Base-by-base conservation (phyloP, 2,113 vertebrate species). In the Lamprotornis superbus region DNA sequence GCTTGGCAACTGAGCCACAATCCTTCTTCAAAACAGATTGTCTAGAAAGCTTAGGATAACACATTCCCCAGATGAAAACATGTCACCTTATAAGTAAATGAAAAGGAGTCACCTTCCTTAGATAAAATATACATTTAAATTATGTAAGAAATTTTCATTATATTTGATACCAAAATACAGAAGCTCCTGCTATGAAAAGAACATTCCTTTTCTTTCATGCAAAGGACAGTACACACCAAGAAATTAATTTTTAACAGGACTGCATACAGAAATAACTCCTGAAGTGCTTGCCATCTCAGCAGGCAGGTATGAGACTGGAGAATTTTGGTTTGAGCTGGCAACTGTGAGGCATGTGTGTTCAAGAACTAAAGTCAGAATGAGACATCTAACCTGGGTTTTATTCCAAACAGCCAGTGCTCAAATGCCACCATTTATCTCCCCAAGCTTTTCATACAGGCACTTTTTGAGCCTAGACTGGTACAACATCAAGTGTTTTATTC, bases 401-500 rank as follows among this genome's bases (percentile, higher is more conserved):
- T 94, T 96, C 82, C 52, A 74, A 76, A 65, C 77, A 89, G 68
- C 16, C 86, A 89, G 11, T 63, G 76, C 11, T 93, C 87, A 78
- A 87, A 73, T 71, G 79, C 73, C 75, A 90, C 73, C 86, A 95
- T 97, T 96, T 93, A 95, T 96, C 91, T 96, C 60, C 59, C 73
- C 73, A 35, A 30, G 81, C 80, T 92, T 95, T 93, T 87, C 78
- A 90, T 33, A 50, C 15, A 80, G 92, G 87, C 80, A 87, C 44
- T 55, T 90, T 86, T 61, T 88, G 90, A 87, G 88, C 75, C 90
- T 90, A 84, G 83, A 77, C 83, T 93, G 90, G 76, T 70, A 71
- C 86, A 83, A 73, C 90, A 91, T 94, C 90, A 74, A 95, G 79
- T 86, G 81, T 95, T 95, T 96, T 97, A 95, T 95, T 95, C 93